These are phyloP conservation scores for Premnoplex brunnescens DNA, from an alignment of 2,797 vertebrate species.

Conservation along the genomic window DNA sequence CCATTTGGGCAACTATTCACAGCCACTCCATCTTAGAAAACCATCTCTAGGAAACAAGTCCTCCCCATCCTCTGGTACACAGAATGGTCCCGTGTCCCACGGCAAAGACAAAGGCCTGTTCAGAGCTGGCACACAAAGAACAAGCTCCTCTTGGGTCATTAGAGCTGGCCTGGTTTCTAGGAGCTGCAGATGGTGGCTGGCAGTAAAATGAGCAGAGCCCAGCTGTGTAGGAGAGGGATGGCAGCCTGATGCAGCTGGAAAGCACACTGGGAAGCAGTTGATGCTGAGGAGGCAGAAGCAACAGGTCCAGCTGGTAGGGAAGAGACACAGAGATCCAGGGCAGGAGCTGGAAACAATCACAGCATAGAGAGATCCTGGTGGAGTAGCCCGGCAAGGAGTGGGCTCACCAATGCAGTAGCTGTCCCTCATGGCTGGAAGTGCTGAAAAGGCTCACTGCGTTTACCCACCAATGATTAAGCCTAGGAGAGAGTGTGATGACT, in stretches of 20 bases:
- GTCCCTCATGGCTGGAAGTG: accelerated
- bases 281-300: not conserved
- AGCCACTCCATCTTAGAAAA: not conserved
- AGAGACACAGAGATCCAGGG: not conserved
- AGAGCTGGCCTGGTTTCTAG: constrained; percentile 9
- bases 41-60: not conserved
- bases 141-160: constrained; percentile 1
- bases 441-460: not conserved
- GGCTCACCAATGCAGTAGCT: not conserved
- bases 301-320: not conserved
- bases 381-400: not conserved
- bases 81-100: accelerated
- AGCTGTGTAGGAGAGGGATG: not conserved
- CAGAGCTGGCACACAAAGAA: not conserved
- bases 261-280: not conserved
- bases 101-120: constrained; percentile 14
- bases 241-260: constrained; percentile 16
- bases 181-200: constrained; percentile 9
- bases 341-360: not conserved
- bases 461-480: not conserved
- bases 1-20: not conserved
- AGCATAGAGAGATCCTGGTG: not conserved
- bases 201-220: not conserved
- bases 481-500: not conserved
- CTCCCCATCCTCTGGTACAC: not conserved